These are phyloP conservation scores for Macrostomum cliftonense DNA, from an alignment of 2,888 invertebrate genomes.

Conservation along the genomic window DNA sequence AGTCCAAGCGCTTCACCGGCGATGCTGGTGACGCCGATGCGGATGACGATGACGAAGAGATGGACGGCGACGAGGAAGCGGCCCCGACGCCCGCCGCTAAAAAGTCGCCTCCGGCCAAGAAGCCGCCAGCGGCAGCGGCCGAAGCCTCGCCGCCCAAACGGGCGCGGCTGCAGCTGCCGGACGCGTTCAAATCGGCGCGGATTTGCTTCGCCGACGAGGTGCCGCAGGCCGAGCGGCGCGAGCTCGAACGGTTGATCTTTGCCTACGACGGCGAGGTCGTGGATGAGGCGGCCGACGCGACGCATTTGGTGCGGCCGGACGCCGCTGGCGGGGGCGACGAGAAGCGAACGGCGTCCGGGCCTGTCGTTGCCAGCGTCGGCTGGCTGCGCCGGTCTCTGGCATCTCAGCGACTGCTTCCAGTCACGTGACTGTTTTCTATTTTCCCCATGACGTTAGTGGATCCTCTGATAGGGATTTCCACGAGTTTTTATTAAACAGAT, in stretches of 20 bases:
- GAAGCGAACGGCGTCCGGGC: too few species aligned
- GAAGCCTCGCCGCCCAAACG: background rate
- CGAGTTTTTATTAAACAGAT: too few species aligned
- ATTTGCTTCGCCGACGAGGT: background rate
- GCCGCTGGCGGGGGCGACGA: too few species aligned
- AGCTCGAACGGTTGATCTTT: background rate
- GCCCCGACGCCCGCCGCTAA: too few species aligned
- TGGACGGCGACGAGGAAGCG: slow-evolving; percentile 20
- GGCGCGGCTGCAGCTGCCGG: background rate
- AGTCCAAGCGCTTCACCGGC: slow-evolving; percentile 16
- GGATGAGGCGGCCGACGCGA: background rate
- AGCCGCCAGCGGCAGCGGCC: background rate
- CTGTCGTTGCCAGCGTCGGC: too few species aligned
- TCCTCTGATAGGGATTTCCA: too few species aligned
- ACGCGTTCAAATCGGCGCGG: background rate
- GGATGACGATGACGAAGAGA: slow-evolving; percentile 27
- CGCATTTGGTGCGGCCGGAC: too few species aligned
- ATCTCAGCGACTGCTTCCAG: too few species aligned
- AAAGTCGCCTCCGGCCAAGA: slow-evolving; percentile 32
- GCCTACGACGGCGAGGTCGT: slow-evolving; percentile 1
- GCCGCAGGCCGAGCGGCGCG: background rate
- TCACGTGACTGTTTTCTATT: too few species aligned
- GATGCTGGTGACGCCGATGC: slow-evolving; percentile 27
- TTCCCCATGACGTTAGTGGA: too few species aligned
- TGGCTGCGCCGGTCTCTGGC: too few species aligned